Conservation (phyloP, 2,113 vertebrate species). For the Rhadina sibilatrix region DNA sequence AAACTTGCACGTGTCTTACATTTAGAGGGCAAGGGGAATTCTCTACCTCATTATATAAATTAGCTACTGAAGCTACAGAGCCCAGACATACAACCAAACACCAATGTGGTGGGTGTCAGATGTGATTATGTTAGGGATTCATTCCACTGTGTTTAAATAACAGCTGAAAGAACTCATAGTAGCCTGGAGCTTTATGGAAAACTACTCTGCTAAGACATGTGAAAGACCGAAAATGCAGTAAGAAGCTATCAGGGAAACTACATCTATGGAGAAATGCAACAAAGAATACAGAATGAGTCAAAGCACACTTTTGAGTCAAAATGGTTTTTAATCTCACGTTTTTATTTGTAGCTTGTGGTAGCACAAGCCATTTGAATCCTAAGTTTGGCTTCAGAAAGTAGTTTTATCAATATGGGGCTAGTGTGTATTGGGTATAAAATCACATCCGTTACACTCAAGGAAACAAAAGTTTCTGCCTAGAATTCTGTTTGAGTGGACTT, state of each 20-base stretch:
- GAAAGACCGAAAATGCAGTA: neutral
- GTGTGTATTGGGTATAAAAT: neutral
- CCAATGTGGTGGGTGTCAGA: neutral
- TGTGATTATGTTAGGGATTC: neutral
- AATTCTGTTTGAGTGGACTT: neutral
- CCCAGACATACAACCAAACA: neutral
- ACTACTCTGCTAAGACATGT: neutral
- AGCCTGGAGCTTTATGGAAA: neutral
- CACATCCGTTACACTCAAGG: neutral
- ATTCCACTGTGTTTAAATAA: neutral
- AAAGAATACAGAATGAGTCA: neutral
- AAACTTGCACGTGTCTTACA: neutral
- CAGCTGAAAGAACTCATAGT: neutral
- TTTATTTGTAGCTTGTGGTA: neutral
- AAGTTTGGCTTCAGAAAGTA: neutral
- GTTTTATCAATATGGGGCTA: neutral
- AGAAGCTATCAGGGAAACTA: neutral
- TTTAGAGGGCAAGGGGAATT: neutral
- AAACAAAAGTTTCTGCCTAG: neutral
- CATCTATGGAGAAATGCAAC: neutral
- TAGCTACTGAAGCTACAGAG: neutral
- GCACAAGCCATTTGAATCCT: neutral
- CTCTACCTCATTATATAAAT: neutral
- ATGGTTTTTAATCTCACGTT: fast-evolving
- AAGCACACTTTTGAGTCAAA: neutral